Percentiles rank a stretch among this genome's conserved stretches.
Evolutionary conservation across 2,888 invertebrate species (phyloP).

Genomic region (Drosophila affinis): DNA sequence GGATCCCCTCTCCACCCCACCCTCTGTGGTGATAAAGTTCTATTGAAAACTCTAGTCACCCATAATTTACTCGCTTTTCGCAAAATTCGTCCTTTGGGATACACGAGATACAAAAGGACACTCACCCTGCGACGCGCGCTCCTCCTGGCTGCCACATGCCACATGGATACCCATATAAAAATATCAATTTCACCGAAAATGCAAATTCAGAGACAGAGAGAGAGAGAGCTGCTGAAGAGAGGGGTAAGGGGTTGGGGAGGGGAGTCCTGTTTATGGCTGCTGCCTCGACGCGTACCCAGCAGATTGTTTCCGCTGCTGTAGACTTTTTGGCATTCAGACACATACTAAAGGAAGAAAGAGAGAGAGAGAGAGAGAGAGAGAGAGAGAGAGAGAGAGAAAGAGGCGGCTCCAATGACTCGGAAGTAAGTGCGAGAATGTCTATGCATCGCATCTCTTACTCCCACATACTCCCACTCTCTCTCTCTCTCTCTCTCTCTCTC

Average conservation of each 20-base stretch:
- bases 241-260: neutral
- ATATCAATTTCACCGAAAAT: slow-evolving; percentile 76
- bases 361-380: neutral
- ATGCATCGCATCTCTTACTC: slow-evolving; percentile 37
- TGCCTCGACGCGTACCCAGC: slow-evolving; percentile 73
- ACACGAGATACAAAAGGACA: slow-evolving; percentile 16
- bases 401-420: slow-evolving; percentile 69
- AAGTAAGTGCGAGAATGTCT: slow-evolving; percentile 70
- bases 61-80: slow-evolving; percentile 65
- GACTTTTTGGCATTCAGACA: slow-evolving; percentile 64
- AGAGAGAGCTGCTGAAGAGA: slow-evolving; percentile 1
- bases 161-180: slow-evolving; percentile 37
- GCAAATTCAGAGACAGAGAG: slow-evolving; percentile 61
- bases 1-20: neutral
- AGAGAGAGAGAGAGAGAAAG: slow-evolving; percentile 7
- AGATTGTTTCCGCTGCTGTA: slow-evolving; percentile 75
- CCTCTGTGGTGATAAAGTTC: slow-evolving; percentile 7
- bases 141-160: neutral
- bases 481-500: neutral
- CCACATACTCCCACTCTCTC: neutral
- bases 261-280: slow-evolving; percentile 69
- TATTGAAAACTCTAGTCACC: slow-evolving; percentile 55
- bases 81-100: slow-evolving; percentile 47
- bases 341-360: neutral
- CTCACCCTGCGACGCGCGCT: neutral